A percentile compares a stretch with the other conserved stretches of the same genome.
These are phyloP conservation scores for Panthera leo DNA, from an alignment of 2,113 vertebrate genomes.

Conservation along the genomic window DNA sequence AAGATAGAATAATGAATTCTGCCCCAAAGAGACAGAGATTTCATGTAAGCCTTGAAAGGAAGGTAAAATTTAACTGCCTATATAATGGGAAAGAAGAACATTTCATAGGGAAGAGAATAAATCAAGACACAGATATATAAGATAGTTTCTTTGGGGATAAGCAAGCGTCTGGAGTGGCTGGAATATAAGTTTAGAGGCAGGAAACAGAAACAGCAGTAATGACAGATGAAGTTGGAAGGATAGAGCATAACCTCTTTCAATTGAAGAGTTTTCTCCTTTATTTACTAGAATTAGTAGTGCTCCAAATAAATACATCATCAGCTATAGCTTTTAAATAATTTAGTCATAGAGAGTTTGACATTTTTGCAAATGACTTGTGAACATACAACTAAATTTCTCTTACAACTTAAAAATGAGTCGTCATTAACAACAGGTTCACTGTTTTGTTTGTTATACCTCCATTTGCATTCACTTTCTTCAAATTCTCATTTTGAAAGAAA, in stretches of 20 bases:
- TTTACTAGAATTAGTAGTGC: not conserved
- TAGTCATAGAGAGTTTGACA: not conserved
- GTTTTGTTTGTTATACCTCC: slow-evolving; percentile 38
- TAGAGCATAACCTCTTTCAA: not conserved
- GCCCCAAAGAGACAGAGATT: not conserved
- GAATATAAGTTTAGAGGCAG: not conserved
- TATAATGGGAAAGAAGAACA: not conserved
- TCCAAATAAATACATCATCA: not conserved
- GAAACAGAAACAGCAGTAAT: not conserved
- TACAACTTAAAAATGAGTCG: slow-evolving; percentile 29
- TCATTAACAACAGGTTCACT: slow-evolving; percentile 24
- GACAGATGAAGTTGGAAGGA: not conserved
- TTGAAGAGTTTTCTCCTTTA: not conserved
- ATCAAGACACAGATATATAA: not conserved
- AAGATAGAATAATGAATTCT: not conserved
- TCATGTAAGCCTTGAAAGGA: not conserved
- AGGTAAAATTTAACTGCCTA: not conserved
- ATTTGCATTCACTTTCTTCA: slow-evolving; percentile 64
- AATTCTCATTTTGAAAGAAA: slow-evolving; percentile 72
- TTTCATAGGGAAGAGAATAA: not conserved
- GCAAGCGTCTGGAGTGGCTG: not conserved
- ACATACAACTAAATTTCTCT: slow-evolving; percentile 22
- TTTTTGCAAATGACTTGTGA: slow-evolving; percentile 38
- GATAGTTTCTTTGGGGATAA: not conserved
- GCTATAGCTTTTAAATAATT: not conserved